These are phyloP conservation scores for Drosophila albomicans DNA, from an alignment of 1,140 invertebrate genomes.

Conservation along the genomic window DNA sequence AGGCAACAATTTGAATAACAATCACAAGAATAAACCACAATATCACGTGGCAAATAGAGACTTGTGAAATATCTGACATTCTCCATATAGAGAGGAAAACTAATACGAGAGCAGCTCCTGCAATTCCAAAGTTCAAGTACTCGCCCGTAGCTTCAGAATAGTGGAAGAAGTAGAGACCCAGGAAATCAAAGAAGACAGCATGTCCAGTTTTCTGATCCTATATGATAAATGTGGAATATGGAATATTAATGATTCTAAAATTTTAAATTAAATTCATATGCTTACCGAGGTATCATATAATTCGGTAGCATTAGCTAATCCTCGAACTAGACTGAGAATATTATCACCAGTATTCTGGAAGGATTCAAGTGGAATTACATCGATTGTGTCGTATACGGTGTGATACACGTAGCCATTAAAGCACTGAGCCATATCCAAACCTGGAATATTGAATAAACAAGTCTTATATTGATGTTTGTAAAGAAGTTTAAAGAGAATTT, in stretches of 20 bases:
- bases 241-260: too few species aligned
- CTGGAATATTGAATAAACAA: not conserved
- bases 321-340: slow-evolving; percentile 88
- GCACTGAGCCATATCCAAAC: slow-evolving; percentile 95
- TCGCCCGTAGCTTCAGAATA: slow-evolving; percentile 87
- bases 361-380: slow-evolving; percentile 91
- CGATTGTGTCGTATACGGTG: slow-evolving; percentile 92
- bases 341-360: slow-evolving; percentile 93
- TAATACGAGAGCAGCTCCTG: slow-evolving; percentile 82
- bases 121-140: slow-evolving; percentile 86
- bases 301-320: slow-evolving; percentile 87
- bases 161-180: slow-evolving; percentile 90
- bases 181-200: slow-evolving; percentile 92
- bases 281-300: slow-evolving; percentile 84
- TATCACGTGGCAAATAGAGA: slow-evolving; percentile 23
- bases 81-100: slow-evolving; percentile 75
- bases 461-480: not conserved
- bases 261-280: not conserved
- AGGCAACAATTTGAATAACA: slow-evolving; percentile 43
- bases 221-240: slow-evolving; percentile 83
- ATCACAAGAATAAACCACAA: slow-evolving; percentile 50
- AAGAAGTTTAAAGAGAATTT: slow-evolving; percentile 10
- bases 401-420: slow-evolving; percentile 96
- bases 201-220: slow-evolving; percentile 83
- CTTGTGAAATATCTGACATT: slow-evolving; percentile 45